A percentile compares a stretch with the other conserved stretches of the same genome.
Evolutionary conservation across 2,113 vertebrate species (phyloP).

Genomic region (Cottus gobio): DNA sequence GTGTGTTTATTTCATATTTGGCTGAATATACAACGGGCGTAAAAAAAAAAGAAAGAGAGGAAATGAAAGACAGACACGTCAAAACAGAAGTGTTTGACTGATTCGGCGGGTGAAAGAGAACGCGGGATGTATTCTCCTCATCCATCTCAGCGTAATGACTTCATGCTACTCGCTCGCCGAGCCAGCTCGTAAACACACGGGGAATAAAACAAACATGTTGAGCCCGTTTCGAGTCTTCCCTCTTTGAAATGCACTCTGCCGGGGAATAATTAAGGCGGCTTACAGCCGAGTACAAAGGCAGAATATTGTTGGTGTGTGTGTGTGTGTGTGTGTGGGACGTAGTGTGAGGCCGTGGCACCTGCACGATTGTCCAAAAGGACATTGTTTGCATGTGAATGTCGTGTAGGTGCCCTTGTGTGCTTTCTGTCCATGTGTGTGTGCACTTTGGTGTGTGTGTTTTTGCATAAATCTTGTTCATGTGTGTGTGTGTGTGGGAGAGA

Average conservation of each 20-base stretch:
- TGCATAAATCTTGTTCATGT: slow-evolving; percentile 36
- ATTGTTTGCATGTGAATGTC: slow-evolving; percentile 61
- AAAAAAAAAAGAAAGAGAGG: slow-evolving; percentile 8
- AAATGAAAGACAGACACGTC: slow-evolving; percentile 63
- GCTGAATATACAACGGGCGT: slow-evolving; percentile 33
- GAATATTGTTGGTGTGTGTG: slow-evolving; percentile 32
- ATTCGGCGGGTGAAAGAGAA: slow-evolving; percentile 53
- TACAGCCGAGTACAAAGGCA: slow-evolving; percentile 49
- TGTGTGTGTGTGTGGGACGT: not conserved
- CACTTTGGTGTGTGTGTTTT: not conserved
- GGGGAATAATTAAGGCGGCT: slow-evolving; percentile 69
- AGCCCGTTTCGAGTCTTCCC: slow-evolving; percentile 46
- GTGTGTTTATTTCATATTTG: slow-evolving; percentile 65
- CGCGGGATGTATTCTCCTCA: slow-evolving; percentile 34
- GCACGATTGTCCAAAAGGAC: slow-evolving; percentile 31
- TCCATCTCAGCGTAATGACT: slow-evolving; percentile 57
- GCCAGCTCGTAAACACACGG: slow-evolving; percentile 49
- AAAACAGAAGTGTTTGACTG: slow-evolving; percentile 60
- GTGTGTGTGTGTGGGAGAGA: not conserved
- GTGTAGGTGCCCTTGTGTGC: slow-evolving; percentile 23
- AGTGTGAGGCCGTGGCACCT: slow-evolving; percentile 51
- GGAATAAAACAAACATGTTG: slow-evolving; percentile 56
- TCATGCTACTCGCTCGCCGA: slow-evolving; percentile 33
- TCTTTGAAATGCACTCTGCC: slow-evolving; percentile 63
- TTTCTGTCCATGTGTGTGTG: slow-evolving; percentile 16